phyloP scores from a whole-genome alignment of 2,888 invertebrate genomes.

The Drosophila formosana region DNA sequence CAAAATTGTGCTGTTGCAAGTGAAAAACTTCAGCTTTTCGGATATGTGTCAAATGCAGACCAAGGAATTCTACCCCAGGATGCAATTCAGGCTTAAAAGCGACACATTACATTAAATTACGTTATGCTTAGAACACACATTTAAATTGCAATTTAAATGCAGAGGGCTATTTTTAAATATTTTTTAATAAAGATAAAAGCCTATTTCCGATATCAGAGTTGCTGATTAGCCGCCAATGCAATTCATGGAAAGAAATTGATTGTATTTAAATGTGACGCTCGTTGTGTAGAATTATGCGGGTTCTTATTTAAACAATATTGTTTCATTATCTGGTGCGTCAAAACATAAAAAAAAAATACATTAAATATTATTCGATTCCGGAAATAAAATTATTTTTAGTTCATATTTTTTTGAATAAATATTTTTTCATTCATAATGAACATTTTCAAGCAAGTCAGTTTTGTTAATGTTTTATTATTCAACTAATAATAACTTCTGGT shows the following conservation, averaged over 20 bases:
- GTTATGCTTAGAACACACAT: background rate
- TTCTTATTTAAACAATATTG: constrained; percentile 12
- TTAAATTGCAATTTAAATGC: constrained; percentile 13
- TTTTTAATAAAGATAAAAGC: background rate
- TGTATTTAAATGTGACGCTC: background rate
- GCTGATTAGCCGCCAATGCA: constrained; percentile 17
- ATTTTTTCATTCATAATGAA: too few species aligned
- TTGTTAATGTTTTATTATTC: too few species aligned
- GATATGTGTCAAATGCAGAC: constrained; percentile 58
- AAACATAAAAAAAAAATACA: background rate
- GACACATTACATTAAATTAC: constrained; percentile 39
- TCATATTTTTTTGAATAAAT: too few species aligned
- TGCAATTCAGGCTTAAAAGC: constrained; percentile 38
- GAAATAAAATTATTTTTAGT: too few species aligned
- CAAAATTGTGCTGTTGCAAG: constrained; percentile 50
- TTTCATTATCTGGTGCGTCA: constrained; percentile 1
- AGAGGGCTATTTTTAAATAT: background rate
- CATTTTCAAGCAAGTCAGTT: too few species aligned
- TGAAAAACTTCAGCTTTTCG: constrained; percentile 42
- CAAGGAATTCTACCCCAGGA: constrained; percentile 38
- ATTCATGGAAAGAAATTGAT: constrained; percentile 27
- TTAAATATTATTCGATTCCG: too few species aligned
- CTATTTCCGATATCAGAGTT: background rate
- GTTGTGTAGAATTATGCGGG: constrained; percentile 30
- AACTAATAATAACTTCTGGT: too few species aligned